Evolutionary conservation across 1,140 invertebrate species (phyloP), one percentile per base, ranked within the genome.

Genomic region (Drosophila nigromelanica): DNA sequence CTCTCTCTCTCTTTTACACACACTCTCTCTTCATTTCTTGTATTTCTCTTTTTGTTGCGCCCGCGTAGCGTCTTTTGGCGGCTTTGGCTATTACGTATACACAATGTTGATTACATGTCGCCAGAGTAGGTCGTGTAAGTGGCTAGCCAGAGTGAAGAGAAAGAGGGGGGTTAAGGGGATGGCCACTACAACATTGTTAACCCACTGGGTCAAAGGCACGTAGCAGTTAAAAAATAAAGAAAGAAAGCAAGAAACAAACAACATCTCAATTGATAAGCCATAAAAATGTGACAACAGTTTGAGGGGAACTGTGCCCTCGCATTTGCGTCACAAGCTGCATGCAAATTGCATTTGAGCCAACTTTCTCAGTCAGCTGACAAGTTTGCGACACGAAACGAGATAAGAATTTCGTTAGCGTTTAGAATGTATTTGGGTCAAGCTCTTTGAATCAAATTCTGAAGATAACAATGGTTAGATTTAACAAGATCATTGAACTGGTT

Each of bases 91-190:
- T 68, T 68, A 73, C 79, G 78, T 50, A 81, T 76, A 80, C 78
- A 78, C 62, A 73, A 73, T 60, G 72, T 78, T 78, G 75, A 77
- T 80, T 85, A 85, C 80, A 85, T 85, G 77, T 78, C 59, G 66
- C 43, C 62, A 67, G 76, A 76, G 62, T 76, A 76, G 68, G 68
- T 67, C 62, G 68, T 59, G 67, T 47, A 18, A 33, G 21, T 45
- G 18, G 48, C 14, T 18, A 18, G 2, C n/a, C 5, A 8, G 40
- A 30, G 12, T 10, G 0, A 45, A 8, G 33, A 30, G 35, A 43
- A 12, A 47, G 50, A 14, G 55, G 37, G n/a, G 30, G 50, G 50
- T 68, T 27, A 21, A 14, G n/a, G 14, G 5, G 12, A 18, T 2
- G 11, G 12, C 12, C 1, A n/a, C 40, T 54, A 61, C 50, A 18